These are phyloP conservation scores for Sesia apiformis DNA, from an alignment of 2,888 invertebrate species.

Conservation along the genomic window DNA sequence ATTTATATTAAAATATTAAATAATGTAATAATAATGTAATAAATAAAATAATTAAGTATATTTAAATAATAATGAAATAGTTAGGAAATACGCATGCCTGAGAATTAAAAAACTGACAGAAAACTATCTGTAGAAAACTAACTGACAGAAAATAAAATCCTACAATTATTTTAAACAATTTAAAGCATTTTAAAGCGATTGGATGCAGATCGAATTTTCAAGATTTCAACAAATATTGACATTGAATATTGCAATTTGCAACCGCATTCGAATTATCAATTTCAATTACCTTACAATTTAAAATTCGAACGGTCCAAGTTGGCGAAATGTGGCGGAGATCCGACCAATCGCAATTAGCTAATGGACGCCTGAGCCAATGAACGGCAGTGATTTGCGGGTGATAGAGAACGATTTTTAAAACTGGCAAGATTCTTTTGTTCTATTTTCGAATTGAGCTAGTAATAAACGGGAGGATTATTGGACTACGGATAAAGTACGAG, in stretches of 20 bases:
- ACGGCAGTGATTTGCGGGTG: slow-evolving; percentile 11
- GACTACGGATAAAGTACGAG: no score
- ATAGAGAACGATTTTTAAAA: neutral
- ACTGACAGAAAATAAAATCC: no score
- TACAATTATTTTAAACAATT: neutral
- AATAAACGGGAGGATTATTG: no score
- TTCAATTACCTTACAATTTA: slow-evolving; percentile 5
- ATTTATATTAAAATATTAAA: no score
- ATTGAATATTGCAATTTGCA: slow-evolving; percentile 1
- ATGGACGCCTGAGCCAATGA: slow-evolving; percentile 26
- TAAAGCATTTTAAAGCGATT: neutral
- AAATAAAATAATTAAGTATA: no score
- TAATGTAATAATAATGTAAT: no score
- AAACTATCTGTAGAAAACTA: no score
- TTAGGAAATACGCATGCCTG: no score
- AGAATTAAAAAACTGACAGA: no score
- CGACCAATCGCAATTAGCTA: slow-evolving; percentile 38
- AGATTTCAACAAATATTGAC: slow-evolving; percentile 1
- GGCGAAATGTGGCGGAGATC: slow-evolving; percentile 21
- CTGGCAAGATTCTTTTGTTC: neutral
- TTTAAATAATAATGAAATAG: no score
- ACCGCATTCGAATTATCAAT: neutral
- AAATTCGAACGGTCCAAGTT: slow-evolving; percentile 13
- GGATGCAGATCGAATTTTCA: neutral
- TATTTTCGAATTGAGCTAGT: neutral